Percentiles rank a stretch among this genome's conserved stretches.
phyloP scores from a whole-genome alignment of 1,140 invertebrate genomes.

The Drosophila mojavensis region DNA sequence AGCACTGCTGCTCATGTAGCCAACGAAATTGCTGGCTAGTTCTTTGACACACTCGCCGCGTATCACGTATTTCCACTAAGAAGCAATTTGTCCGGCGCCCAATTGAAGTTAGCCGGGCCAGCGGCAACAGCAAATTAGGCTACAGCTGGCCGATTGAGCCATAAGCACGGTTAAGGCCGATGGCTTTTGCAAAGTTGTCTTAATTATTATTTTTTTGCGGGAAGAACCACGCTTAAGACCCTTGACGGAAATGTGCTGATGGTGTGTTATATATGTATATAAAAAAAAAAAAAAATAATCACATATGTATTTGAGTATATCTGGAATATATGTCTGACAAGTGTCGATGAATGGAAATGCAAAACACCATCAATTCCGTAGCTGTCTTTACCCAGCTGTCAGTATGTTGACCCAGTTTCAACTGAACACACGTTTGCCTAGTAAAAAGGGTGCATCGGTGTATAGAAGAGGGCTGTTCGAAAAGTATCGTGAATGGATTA shows the following conservation, averaged over 20 bases:
- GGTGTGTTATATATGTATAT: background rate
- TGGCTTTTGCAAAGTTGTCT: slow-evolving; percentile 30
- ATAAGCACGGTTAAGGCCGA: slow-evolving; percentile 4
- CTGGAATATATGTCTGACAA: background rate
- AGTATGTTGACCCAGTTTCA: background rate
- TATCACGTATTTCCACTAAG: slow-evolving; percentile 9
- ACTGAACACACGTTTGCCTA: background rate
- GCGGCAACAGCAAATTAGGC: slow-evolving; percentile 3
- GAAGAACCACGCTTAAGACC: background rate
- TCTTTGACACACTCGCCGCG: slow-evolving; percentile 12
- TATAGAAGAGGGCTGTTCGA: too few species aligned
- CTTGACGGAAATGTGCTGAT: slow-evolving; percentile 19
- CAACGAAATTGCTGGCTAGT: background rate
- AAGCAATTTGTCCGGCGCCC: slow-evolving; percentile 5
- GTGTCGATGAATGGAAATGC: slow-evolving; percentile 9
- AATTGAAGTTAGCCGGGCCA: slow-evolving; percentile 7
- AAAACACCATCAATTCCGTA: background rate
- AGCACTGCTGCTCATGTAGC: slow-evolving; percentile 18
- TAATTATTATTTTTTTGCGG: slow-evolving; percentile 19
- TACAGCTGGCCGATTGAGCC: background rate
- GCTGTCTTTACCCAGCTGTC: background rate
- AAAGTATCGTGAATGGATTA: too few species aligned
- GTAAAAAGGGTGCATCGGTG: too few species aligned
- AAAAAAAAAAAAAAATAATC: background rate
- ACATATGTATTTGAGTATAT: background rate